Evolutionary conservation across 2,888 invertebrate genomes (phyloP).

Genomic region (Hemaris fuciformis): DNA sequence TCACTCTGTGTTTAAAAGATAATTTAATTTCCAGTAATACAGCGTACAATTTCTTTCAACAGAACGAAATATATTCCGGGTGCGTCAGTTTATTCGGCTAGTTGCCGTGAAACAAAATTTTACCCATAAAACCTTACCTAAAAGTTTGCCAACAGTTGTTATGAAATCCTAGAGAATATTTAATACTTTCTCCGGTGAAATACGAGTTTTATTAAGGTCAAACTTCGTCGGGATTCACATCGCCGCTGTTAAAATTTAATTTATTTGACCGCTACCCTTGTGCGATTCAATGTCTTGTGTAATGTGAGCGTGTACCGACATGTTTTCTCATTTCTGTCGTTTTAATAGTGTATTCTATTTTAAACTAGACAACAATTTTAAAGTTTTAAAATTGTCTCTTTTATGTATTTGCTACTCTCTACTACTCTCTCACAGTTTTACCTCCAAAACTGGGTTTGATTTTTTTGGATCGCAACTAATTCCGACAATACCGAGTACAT

Average conservation of each 20-base stretch:
- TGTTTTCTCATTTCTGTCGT: neutral
- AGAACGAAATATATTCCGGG: neutral
- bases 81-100: constrained; percentile 10
- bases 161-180: constrained; percentile 38
- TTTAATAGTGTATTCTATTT: too few species aligned
- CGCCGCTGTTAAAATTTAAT: neutral
- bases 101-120: constrained; percentile 25
- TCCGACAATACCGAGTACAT: too few species aligned
- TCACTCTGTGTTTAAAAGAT: too few species aligned
- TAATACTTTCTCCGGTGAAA: constrained; percentile 32
- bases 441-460: too few species aligned
- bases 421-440: too few species aligned
- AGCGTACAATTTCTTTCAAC: too few species aligned
- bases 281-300: neutral
- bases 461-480: too few species aligned
- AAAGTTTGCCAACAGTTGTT: constrained; percentile 36
- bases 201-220: constrained; percentile 41
- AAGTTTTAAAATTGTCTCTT: too few species aligned
- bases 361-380: too few species aligned
- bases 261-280: neutral
- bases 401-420: too few species aligned
- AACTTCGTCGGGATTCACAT: constrained; percentile 22
- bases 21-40: too few species aligned
- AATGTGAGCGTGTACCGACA: neutral
- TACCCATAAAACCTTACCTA: constrained; percentile 31